Conservation (phyloP, 2,797 vertebrate species). For the Australoheros facetus region DNA sequence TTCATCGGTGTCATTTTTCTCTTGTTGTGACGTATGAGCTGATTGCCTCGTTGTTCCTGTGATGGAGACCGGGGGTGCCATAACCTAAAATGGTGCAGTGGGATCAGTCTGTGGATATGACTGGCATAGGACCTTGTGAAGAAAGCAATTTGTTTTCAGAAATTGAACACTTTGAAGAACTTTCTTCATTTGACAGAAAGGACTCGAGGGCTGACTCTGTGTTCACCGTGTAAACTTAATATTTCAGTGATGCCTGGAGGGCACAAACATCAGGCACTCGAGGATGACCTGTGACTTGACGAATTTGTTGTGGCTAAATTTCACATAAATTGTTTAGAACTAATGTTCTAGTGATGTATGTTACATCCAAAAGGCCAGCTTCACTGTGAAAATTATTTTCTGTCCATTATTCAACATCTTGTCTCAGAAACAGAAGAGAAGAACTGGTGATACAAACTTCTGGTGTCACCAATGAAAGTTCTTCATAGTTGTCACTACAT, state of each 20-base stretch:
- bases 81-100: too few species aligned
- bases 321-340: background rate
- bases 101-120: too few species aligned
- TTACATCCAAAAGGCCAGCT: background rate
- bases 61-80: background rate
- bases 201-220: background rate
- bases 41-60: background rate
- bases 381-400: background rate
- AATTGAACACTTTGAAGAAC: too few species aligned
- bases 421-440: too few species aligned
- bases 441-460: too few species aligned
- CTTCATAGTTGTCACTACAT: too few species aligned
- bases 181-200: background rate
- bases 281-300: background rate
- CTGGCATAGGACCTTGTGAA: too few species aligned
- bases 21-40: conserved; percentile 5
- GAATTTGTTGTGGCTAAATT: background rate
- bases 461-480: too few species aligned
- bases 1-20: conserved; percentile 37
- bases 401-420: background rate
- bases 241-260: background rate
- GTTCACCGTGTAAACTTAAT: rapidly evolving
- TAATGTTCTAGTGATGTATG: background rate
- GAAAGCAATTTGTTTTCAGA: too few species aligned
- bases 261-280: background rate